Evolutionary conservation across 2,888 invertebrate species (phyloP).

Genomic region (Callinectes sapidus): DNA sequence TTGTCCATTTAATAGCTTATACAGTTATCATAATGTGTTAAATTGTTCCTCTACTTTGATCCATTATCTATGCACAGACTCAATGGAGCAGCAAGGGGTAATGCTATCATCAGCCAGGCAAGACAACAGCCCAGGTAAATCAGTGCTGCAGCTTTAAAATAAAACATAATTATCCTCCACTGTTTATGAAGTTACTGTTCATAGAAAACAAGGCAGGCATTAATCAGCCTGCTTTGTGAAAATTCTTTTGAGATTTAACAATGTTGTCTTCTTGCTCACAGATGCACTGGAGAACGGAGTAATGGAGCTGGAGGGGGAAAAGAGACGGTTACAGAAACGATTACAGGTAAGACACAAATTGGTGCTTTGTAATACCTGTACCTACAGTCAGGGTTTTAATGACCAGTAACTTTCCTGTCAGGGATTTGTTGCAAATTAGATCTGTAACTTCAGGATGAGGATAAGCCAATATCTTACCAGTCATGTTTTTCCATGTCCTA

Average conservation of each 20-base stretch:
- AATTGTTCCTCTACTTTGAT: not conserved
- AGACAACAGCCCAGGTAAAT: not conserved
- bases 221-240: not conserved
- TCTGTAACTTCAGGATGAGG: too few relatives aligned
- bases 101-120: not conserved
- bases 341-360: slow-evolving; percentile 27
- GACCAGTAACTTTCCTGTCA: not conserved
- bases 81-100: not conserved
- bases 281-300: not conserved
- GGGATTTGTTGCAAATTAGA: too few relatives aligned
- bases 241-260: not conserved
- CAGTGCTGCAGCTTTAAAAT: not conserved
- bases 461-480: too few relatives aligned
- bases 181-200: not conserved
- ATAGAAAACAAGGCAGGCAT: not conserved
- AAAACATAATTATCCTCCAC: not conserved
- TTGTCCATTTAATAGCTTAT: too few relatives aligned
- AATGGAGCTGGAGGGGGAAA: slow-evolving; percentile 49
- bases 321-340: slow-evolving; percentile 76
- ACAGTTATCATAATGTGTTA: not conserved
- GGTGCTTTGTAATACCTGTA: not conserved
- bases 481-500: too few relatives aligned
- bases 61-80: not conserved
- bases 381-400: not conserved
- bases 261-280: not conserved